Evolutionary conservation across 2,888 invertebrate species (phyloP).

Genomic region (Trachelus troglodyta): DNA sequence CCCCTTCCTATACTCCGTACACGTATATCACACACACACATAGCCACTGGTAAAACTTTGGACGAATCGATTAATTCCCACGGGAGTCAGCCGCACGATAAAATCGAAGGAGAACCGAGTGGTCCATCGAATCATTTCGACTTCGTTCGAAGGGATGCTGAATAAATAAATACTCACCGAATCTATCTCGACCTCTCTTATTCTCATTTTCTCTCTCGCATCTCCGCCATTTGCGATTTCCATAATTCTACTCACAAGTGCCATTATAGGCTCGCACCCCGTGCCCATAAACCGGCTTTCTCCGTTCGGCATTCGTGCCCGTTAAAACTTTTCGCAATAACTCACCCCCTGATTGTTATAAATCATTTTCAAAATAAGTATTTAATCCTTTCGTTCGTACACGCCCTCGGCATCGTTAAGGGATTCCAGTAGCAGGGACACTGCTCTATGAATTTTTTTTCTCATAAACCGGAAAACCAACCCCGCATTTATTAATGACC

Average conservation of each 20-base stretch:
- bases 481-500: neutral
- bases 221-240: slow-evolving; percentile 28
- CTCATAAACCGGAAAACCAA: neutral
- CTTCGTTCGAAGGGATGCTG: slow-evolving; percentile 18
- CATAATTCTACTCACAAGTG: slow-evolving; percentile 43
- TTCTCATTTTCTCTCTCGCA: neutral
- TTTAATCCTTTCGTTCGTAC: slow-evolving; percentile 45
- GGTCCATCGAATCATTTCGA: neutral
- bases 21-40: neutral
- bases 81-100: neutral
- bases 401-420: neutral
- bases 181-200: neutral
- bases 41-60: neutral
- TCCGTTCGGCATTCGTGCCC: slow-evolving; percentile 39
- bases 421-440: neutral
- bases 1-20: neutral
- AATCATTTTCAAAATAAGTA: slow-evolving; percentile 46
- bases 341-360: slow-evolving; percentile 40
- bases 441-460: neutral
- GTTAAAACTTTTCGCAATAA: slow-evolving; percentile 47
- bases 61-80: neutral
- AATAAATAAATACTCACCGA: slow-evolving; percentile 5
- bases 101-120: neutral
- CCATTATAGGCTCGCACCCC: slow-evolving; percentile 37
- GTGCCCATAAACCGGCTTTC: slow-evolving; percentile 38